These are phyloP conservation scores for Ormyrus pomaceus DNA, from an alignment of 2,888 invertebrate genomes.

Conservation along the genomic window DNA sequence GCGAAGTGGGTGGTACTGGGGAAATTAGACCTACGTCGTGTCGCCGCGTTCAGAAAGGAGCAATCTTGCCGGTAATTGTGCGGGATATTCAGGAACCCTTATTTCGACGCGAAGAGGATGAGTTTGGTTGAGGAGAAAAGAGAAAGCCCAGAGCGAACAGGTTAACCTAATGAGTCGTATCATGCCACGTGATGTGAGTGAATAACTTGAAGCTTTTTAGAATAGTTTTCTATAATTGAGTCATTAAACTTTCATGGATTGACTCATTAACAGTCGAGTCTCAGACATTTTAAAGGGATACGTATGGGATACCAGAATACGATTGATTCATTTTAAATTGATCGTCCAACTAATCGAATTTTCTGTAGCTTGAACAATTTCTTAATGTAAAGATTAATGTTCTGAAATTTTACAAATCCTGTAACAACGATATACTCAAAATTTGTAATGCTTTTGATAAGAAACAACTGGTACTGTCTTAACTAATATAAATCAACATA, in stretches of 20 bases:
- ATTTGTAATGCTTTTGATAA: no score
- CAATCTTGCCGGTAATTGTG: slow-evolving; percentile 56
- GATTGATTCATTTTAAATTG: no score
- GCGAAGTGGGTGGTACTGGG: slow-evolving; percentile 29
- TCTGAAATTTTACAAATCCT: no score
- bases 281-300: no score
- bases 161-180: slow-evolving; percentile 59
- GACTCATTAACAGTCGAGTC: no score
- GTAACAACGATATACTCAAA: no score
- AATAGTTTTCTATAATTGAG: slow-evolving; percentile 23
- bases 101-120: slow-evolving; percentile 30
- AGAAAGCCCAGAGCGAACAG: slow-evolving; percentile 29
- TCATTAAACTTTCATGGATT: no score
- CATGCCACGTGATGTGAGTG: slow-evolving; percentile 51
- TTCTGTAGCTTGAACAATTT: no score
- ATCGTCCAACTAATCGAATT: no score
- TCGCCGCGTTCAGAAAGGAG: slow-evolving; percentile 30
- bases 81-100: slow-evolving; percentile 50
- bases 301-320: no score
- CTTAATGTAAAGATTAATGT: no score
- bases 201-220: slow-evolving; percentile 5
- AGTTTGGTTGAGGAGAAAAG: slow-evolving; percentile 15
- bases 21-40: slow-evolving; percentile 37
- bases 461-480: no score
- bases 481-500: slow-evolving; percentile 5